Evolutionary conservation across 2,888 invertebrate species (phyloP).

Genomic region (Leucophenga maculata): DNA sequence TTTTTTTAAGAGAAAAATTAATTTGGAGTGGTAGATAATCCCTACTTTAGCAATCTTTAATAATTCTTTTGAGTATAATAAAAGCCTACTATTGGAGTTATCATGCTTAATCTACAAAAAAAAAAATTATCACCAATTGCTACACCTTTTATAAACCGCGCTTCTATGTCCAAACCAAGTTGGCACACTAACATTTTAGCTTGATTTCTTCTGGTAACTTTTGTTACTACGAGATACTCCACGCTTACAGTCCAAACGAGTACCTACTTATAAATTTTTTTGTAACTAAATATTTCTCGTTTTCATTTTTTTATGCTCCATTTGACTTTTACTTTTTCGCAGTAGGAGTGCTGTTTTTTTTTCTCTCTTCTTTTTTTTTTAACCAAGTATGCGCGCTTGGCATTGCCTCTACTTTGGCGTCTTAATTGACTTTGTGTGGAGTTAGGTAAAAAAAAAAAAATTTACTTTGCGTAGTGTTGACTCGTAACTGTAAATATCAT

Average conservation of each 20-base stretch:
- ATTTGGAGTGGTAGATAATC: too few species aligned
- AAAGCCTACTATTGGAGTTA: too few species aligned
- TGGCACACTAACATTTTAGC: not conserved
- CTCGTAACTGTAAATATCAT: too few species aligned
- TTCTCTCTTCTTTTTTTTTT: too few species aligned
- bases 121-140: too few species aligned
- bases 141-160: not conserved
- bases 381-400: not conserved
- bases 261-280: not conserved
- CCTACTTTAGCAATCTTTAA: too few species aligned
- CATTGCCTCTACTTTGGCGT: not conserved
- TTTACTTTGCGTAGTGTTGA: too few species aligned
- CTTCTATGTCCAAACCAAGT: too few species aligned
- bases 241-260: too few species aligned
- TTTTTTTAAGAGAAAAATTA: too few species aligned
- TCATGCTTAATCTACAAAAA: too few species aligned
- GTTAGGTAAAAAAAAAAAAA: not conserved
- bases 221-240: not conserved
- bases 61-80: too few species aligned
- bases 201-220: not conserved
- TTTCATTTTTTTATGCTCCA: conserved; percentile 12
- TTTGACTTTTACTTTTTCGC: conserved; percentile 16
- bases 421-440: not conserved
- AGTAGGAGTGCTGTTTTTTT: not conserved
- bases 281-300: not conserved